phyloP scores from a whole-genome alignment of 2,797 vertebrate species.

The Lemur catta region DNA sequence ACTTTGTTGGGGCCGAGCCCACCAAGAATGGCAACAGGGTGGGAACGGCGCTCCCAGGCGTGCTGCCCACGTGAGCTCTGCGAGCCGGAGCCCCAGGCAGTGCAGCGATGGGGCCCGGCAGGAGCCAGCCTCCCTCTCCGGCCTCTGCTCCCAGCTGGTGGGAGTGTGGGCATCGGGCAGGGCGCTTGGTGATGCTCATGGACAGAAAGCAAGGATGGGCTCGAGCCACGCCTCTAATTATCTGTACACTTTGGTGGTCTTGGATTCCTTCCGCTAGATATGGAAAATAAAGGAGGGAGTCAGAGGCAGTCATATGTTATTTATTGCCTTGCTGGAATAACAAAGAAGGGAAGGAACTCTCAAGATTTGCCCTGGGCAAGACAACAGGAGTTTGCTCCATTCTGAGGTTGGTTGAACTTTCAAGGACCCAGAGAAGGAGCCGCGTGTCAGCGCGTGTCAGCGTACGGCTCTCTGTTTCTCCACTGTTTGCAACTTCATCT shows the following conservation, averaged over 20 bases:
- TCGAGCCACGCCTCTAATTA: not conserved
- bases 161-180: too few relatives aligned
- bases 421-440: not conserved
- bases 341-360: too few relatives aligned
- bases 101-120: accelerated
- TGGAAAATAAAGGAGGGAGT: not conserved
- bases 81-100: not conserved
- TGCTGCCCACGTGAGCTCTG: accelerated
- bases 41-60: accelerated
- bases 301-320: not conserved
- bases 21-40: not conserved
- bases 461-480: slow-evolving; percentile 67
- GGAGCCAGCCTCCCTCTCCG: not conserved
- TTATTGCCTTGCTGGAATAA: not conserved
- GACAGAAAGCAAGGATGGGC: not conserved
- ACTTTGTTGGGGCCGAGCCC: not conserved
- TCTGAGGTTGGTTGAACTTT: accelerated
- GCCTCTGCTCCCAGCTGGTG: not conserved
- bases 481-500: slow-evolving; percentile 45
- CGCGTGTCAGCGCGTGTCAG: not conserved
- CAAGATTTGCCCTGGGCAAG: not conserved
- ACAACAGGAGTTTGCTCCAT: not conserved
- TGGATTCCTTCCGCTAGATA: too few relatives aligned
- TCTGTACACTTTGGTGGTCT: not conserved
- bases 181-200: too few relatives aligned